A percentile compares a stretch with the other conserved stretches of the same genome.
Evolutionary conservation across 1,140 invertebrate genomes (phyloP).

Genomic region (Eulimnadia texana): DNA sequence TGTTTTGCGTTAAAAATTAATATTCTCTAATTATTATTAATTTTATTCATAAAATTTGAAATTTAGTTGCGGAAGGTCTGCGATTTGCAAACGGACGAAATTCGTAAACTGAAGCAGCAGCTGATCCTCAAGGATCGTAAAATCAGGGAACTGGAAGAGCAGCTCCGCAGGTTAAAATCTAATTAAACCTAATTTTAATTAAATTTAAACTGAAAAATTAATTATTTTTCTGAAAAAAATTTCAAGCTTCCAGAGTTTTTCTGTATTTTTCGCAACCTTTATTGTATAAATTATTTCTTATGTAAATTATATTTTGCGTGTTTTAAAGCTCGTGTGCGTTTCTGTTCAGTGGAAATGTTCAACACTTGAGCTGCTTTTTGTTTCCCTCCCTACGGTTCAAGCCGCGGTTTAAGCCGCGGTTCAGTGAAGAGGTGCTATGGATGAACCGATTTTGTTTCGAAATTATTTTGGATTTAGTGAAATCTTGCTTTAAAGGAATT

Average conservation of each 20-base stretch:
- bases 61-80: slow-evolving; percentile 50
- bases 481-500: no score
- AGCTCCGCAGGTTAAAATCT: slow-evolving; percentile 33
- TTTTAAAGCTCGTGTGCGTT: neutral
- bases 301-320: neutral
- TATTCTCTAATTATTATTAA: neutral
- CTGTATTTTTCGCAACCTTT: neutral
- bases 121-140: slow-evolving; percentile 55
- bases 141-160: slow-evolving; percentile 59
- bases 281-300: neutral
- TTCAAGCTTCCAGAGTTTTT: no score
- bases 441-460: no score
- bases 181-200: slow-evolving; percentile 3
- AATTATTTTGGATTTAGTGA: no score
- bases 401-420: no score
- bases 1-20: no score
- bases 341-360: neutral
- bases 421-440: no score
- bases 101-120: slow-evolving; percentile 54
- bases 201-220: no score
- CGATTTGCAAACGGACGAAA: slow-evolving; percentile 58
- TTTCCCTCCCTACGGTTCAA: no score
- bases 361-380: neutral
- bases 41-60: slow-evolving; percentile 19
- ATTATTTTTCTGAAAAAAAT: no score